These are phyloP conservation scores for Drosophila mulleri DNA, from an alignment of 2,888 invertebrate species.

Conservation along the genomic window DNA sequence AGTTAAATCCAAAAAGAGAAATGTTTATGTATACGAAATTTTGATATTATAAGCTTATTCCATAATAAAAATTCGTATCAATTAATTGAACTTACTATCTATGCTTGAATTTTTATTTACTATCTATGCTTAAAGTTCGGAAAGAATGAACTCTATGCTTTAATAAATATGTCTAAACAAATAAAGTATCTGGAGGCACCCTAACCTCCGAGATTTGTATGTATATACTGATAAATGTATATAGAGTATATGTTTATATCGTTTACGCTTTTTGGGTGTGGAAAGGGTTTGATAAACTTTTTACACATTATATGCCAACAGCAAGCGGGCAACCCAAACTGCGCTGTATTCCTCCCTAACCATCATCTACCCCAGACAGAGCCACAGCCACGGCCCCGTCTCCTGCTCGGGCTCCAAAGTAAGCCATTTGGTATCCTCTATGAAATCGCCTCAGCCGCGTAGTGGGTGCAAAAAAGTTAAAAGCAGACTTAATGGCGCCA, in stretches of 20 bases:
- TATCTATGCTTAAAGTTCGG: too few relatives aligned
- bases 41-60: too few relatives aligned
- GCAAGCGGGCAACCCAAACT: constrained; percentile 14
- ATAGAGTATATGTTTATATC: constrained; percentile 52
- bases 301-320: constrained; percentile 64
- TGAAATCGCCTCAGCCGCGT: constrained; percentile 61
- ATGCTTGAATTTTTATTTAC: too few relatives aligned
- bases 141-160: too few relatives aligned
- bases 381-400: neutral
- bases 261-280: constrained; percentile 56
- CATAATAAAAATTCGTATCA: too few relatives aligned
- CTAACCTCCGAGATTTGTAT: constrained; percentile 10
- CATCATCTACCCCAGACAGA: neutral
- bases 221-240: constrained; percentile 26
- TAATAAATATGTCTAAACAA: too few relatives aligned
- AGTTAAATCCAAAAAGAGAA: too few relatives aligned
- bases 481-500: constrained; percentile 82
- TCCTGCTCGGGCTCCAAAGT: neutral
- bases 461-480: constrained; percentile 77
- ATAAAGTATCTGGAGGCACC: constrained; percentile 31
- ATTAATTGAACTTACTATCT: too few relatives aligned
- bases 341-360: neutral
- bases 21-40: too few relatives aligned
- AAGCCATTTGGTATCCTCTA: constrained; percentile 37
- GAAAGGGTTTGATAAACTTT: constrained; percentile 79